phyloP scores from a whole-genome alignment of 2,888 invertebrate genomes.

The Spialia ferax region DNA sequence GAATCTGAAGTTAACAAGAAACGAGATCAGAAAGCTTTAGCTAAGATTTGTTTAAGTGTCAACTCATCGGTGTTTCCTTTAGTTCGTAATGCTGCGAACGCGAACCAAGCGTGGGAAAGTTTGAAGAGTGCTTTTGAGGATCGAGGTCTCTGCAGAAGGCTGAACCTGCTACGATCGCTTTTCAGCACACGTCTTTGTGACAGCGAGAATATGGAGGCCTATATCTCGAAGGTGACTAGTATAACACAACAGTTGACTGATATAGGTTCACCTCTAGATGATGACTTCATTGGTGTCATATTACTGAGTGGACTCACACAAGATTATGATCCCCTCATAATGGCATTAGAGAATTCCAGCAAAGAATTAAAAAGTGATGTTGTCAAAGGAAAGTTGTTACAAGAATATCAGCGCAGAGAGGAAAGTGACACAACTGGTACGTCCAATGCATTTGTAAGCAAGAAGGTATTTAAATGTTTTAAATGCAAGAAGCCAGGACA shows the following conservation, averaged over 20 bases:
- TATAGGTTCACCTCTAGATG: neutral
- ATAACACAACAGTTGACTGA: constrained; percentile 1
- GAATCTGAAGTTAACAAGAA: neutral
- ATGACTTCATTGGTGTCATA: constrained; percentile 4
- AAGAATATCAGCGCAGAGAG: constrained; percentile 1
- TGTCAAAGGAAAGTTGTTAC: constrained; percentile 4
- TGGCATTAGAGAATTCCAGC: constrained; percentile 2
- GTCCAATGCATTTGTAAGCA: constrained; percentile 1
- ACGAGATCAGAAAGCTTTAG: constrained; percentile 1
- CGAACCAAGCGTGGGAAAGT: neutral
- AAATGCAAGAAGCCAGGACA: constrained; percentile 1
- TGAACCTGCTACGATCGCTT: neutral
- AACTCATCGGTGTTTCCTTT: constrained; percentile 1
- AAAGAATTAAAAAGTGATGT: neutral
- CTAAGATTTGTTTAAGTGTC: neutral
- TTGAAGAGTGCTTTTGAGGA: neutral
- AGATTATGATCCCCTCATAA: neutral
- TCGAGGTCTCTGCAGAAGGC: constrained; percentile 4
- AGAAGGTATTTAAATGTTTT: neutral
- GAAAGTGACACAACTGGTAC: neutral
- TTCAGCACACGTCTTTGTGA: constrained; percentile 4
- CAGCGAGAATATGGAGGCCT: neutral
- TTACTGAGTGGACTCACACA: neutral
- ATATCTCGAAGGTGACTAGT: neutral
- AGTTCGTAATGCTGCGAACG: neutral